phyloP scores from a whole-genome alignment of 2,888 invertebrate species.

The Calameuta filiformis region DNA sequence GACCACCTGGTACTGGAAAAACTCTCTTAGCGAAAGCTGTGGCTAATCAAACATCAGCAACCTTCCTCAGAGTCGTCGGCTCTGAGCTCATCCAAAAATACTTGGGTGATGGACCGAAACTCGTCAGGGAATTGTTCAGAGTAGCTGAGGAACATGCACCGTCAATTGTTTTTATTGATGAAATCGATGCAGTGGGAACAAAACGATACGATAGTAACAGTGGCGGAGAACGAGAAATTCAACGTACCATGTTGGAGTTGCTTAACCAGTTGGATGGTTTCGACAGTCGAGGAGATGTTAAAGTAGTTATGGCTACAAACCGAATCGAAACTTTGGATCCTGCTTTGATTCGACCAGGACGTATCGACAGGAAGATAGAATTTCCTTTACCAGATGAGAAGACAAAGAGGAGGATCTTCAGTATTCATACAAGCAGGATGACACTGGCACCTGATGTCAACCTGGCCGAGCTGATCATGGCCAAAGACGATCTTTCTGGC shows the following conservation, averaged over 20 bases:
- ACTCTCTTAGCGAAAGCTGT: conserved; percentile 98
- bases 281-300: conserved; percentile 62
- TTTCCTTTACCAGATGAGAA: conserved; percentile 99
- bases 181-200: conserved; percentile 99
- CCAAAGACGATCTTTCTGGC: conserved; percentile 99
- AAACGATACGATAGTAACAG: conserved; percentile 99
- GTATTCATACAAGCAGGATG: conserved; percentile 99
- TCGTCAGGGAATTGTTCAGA: conserved; percentile 96
- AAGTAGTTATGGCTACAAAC: conserved; percentile 98
- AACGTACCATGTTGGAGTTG: conserved; percentile 98
- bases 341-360: conserved; percentile 96
- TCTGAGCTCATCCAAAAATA: conserved; percentile 99
- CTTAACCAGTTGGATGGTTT: conserved; percentile 96
- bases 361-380: conserved; percentile 99
- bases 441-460: conserved; percentile 97
- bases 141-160: conserved; percentile 99
- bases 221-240: conserved; percentile 99
- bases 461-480: conserved; percentile 96
- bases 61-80: conserved; percentile 98
- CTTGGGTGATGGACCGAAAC: conserved; percentile 98
- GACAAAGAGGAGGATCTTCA: conserved; percentile 95
- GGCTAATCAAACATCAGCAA: conserved; percentile 99
- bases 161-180: conserved; percentile 99
- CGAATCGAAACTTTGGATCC: conserved; percentile 99
- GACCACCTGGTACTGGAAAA: conserved; percentile 98